Evolutionary conservation across 2,888 invertebrate genomes (phyloP), one percentile per base, ranked within the genome.

Genomic region (Spodoptera picta): DNA sequence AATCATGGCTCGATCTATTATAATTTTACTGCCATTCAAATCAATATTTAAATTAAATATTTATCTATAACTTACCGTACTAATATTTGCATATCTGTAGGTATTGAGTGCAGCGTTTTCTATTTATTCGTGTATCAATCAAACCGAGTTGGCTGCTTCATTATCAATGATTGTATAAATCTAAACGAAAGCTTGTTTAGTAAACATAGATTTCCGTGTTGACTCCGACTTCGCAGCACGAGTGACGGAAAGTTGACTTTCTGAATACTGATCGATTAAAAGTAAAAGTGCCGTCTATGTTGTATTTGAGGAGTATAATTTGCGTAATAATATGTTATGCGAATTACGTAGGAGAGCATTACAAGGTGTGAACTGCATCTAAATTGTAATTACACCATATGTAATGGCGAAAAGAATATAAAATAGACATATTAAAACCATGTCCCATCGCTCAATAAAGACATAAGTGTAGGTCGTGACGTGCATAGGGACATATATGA

Each of bases 221-320:
- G 77, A 76, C 68, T 80, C 64, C 49, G 47, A 67, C 75, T 67
- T 65, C 66, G 59, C 68, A 58, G 65, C 73, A 73, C 75, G 75
- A 81, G 85, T 62, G 57, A 66, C 77, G 85, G 92, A 92, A 92
- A 92, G 91, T 89, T 83, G 52, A 87, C 90, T 90, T 90, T 90
- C 91, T 87, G 91, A 90, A 91, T 92, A 88, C 85, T 89, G 87
- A 91, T 91, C 84, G 87, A 89, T 89, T 89, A 89, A 91, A 92
- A 92, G 91, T 92, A 92, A 92, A 90, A 92, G 90, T 90, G 77
- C 60, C 64, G 72, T 67, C 67, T 70, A 72, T 69, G 75, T 73
- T 77, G 67, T 76, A 75, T 84, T 83, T 83, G 77, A 78, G 82
- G 75, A 72, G 64, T 80, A 80, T 82, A 79, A 83, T 88, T 86